These are phyloP conservation scores for Cotesia typhae DNA, from an alignment of 1,140 invertebrate genomes.

Conservation along the genomic window DNA sequence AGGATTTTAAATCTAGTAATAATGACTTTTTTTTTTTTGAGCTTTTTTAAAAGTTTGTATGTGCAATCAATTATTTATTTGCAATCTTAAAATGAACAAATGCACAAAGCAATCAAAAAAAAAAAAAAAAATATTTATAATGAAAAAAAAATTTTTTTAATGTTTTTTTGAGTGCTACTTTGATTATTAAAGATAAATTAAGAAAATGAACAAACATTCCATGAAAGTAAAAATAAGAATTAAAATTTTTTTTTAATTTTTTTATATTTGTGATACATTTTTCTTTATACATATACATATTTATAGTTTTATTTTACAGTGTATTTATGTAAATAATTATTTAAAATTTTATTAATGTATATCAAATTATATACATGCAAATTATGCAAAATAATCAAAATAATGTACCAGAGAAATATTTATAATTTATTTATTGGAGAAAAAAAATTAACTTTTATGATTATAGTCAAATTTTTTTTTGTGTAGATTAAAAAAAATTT, in stretches of 20 bases:
- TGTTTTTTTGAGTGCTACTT: too few species aligned
- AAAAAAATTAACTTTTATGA: too few species aligned
- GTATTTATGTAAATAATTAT: slow-evolving; percentile 4
- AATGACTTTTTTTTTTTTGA: neutral
- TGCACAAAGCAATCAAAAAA: too few species aligned
- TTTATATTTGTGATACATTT: slow-evolving; percentile 10
- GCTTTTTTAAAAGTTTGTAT: neutral
- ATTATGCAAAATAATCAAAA: neutral
- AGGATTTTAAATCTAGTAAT: too few species aligned
- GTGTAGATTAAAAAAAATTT: too few species aligned
- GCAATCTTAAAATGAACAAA: too few species aligned
- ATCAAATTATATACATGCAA: neutral
- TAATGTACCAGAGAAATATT: neutral
- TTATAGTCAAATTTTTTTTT: too few species aligned
- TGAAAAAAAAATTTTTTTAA: too few species aligned
- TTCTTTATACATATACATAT: slow-evolving; percentile 8
- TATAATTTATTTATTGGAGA: neutral
- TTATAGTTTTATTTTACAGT: neutral
- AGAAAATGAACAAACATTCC: too few species aligned
- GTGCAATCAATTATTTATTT: too few species aligned
- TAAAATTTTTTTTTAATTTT: slow-evolving; percentile 1
- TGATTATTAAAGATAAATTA: too few species aligned
- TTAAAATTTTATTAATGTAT: slow-evolving; percentile 9
- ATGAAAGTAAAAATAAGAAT: neutral
- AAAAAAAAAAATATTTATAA: too few species aligned